Evolutionary conservation across 1,140 invertebrate genomes (phyloP).

Genomic region (Trachelipus rathkii): DNA sequence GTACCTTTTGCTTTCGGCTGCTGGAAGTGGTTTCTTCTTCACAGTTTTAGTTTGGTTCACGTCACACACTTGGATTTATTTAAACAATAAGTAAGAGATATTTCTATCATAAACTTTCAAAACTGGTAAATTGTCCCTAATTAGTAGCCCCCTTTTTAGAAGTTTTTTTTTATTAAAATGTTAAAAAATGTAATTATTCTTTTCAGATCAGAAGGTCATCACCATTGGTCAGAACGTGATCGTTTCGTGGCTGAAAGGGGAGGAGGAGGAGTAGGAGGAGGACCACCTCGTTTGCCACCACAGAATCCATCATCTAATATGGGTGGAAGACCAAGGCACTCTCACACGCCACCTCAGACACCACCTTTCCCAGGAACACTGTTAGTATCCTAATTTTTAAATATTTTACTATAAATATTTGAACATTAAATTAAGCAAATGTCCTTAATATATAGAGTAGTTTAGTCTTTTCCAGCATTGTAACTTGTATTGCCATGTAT

Average conservation of each 20-base stretch:
- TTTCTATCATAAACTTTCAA: too few relatives aligned
- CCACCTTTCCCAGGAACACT: constrained; percentile 53
- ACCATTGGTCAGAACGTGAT: background rate
- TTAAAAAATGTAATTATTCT: too few relatives aligned
- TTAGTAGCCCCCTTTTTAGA: too few relatives aligned
- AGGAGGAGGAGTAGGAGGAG: constrained; percentile 40
- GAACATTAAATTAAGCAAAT: too few relatives aligned
- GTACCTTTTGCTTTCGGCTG: constrained; percentile 77
- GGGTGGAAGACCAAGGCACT: constrained; percentile 54
- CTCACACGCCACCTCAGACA: constrained; percentile 54
- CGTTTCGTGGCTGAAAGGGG: constrained; percentile 47
- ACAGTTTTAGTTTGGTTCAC: constrained; percentile 88
- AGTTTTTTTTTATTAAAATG: background rate
- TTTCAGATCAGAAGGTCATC: background rate
- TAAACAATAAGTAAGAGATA: constrained; percentile 67
- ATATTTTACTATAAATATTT: too few relatives aligned
- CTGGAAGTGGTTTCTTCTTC: constrained; percentile 77
- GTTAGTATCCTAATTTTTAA: constrained; percentile 43
- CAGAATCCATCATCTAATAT: constrained; percentile 31
- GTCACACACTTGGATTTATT: constrained; percentile 94
- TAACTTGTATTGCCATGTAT: too few relatives aligned
- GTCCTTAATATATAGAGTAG: too few relatives aligned
- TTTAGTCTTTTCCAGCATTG: too few relatives aligned
- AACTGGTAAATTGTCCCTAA: too few relatives aligned
- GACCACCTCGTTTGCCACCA: constrained; percentile 32